A percentile compares a stretch with the other conserved stretches of the same genome.
Conservation (phyloP, 2,888 invertebrate species). For the Abscondita cerata region DNA sequence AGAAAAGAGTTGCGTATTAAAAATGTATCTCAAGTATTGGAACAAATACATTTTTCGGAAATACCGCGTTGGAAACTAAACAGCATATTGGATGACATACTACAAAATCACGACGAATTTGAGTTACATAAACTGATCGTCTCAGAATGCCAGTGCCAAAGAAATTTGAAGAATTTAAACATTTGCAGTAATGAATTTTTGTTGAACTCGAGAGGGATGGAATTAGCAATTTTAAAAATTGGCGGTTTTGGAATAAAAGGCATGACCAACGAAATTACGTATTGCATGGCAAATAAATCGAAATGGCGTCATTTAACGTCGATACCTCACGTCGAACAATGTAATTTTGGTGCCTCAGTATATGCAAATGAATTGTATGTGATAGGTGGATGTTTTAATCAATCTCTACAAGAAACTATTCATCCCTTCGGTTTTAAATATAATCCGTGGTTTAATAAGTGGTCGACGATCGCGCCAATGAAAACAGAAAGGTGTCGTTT, state of each 20-base stretch:
- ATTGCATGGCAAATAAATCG: slow-evolving; percentile 64
- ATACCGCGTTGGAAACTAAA: slow-evolving; percentile 45
- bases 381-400: slow-evolving; percentile 76
- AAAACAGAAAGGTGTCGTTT: slow-evolving; percentile 71
- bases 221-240: slow-evolving; percentile 70
- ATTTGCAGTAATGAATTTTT: slow-evolving; percentile 47
- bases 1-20: slow-evolving; percentile 55
- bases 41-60: slow-evolving; percentile 58
- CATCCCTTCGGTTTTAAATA: slow-evolving; percentile 75
- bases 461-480: slow-evolving; percentile 74
- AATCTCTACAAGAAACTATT: slow-evolving; percentile 70
- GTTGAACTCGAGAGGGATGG: slow-evolving; percentile 72
- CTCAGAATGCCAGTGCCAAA: slow-evolving; percentile 53
- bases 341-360: slow-evolving; percentile 75
- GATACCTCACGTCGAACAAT: slow-evolving; percentile 77
- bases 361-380: slow-evolving; percentile 73
- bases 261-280: slow-evolving; percentile 72
- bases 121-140: slow-evolving; percentile 55
- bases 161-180: slow-evolving; percentile 34
- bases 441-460: slow-evolving; percentile 66
- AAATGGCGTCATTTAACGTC: slow-evolving; percentile 71
- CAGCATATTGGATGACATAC: slow-evolving; percentile 47
- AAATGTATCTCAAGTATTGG: slow-evolving; percentile 59
- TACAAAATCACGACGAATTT: slow-evolving; percentile 49
- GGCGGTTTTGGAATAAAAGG: slow-evolving; percentile 74